Percentiles rank a stretch among this genome's conserved stretches.
Conservation (phyloP, 1,140 invertebrate species). For the Pectinophora gossypiella region DNA sequence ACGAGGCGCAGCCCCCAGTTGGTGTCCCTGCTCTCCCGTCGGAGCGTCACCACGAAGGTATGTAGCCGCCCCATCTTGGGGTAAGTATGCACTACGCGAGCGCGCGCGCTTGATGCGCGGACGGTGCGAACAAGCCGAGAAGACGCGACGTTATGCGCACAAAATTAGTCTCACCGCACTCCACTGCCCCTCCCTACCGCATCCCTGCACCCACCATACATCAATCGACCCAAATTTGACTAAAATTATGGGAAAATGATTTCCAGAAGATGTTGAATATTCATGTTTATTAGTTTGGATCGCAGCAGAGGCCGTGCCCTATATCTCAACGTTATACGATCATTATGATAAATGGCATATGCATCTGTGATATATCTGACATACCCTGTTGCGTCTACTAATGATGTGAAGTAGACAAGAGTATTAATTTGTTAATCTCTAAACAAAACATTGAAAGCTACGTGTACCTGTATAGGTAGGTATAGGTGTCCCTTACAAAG, state of each 20-base stretch:
- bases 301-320: conserved; percentile 6
- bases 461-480: no score
- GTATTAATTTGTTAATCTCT: no score
- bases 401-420: no score
- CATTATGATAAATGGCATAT: no score
- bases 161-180: conserved; percentile 52
- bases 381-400: no score
- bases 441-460: no score
- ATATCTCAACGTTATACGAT: conserved; percentile 1
- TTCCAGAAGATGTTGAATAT: no score
- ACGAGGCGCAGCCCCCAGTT: conserved; percentile 95
- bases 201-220: conserved; percentile 46
- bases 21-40: conserved; percentile 83
- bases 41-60: conserved; percentile 84
- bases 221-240: conserved; percentile 53
- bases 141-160: conserved; percentile 60
- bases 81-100: conserved; percentile 35
- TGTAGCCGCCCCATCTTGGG: conserved; percentile 78
- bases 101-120: conserved; percentile 27
- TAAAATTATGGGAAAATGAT: conserved; percentile 62
- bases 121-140: conserved; percentile 43
- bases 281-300: no score
- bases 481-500: no score
- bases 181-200: conserved; percentile 39
- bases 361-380: no score